phyloP scores from a whole-genome alignment of 2,797 vertebrate genomes.

The Lagorchestes hirsutus region DNA sequence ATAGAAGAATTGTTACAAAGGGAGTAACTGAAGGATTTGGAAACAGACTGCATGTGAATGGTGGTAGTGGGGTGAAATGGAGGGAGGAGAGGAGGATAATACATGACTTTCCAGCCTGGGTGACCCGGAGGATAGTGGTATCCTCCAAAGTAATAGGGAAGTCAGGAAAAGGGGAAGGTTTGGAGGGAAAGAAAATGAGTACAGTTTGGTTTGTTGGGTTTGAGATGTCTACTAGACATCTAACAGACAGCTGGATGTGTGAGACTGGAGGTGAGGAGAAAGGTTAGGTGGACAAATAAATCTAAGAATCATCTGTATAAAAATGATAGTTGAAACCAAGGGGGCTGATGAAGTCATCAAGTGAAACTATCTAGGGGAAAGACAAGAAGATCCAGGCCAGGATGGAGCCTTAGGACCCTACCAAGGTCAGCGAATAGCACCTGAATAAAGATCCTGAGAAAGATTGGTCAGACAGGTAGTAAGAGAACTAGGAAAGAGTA shows the following conservation, averaged over 20 bases:
- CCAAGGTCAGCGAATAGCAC: not conserved
- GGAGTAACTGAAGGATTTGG: not conserved
- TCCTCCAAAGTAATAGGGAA: not conserved
- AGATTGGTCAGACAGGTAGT: not conserved
- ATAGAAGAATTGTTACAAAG: not conserved
- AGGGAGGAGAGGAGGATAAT: not conserved
- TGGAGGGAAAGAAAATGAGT: not conserved
- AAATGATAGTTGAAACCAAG: not conserved
- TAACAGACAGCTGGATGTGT: not conserved
- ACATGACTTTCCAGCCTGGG: not conserved
- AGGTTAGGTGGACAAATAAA: not conserved
- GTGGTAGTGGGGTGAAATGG: not conserved
- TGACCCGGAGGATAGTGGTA: not conserved
- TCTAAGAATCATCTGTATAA: not conserved
- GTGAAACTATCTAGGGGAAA: not conserved
- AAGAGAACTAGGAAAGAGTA: not conserved
- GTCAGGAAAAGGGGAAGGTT: not conserved
- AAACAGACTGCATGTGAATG: not conserved
- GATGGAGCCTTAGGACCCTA: not conserved
- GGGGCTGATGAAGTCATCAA: not conserved
- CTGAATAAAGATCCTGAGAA: not conserved
- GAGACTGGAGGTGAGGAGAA: not conserved
- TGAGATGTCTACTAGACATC: not conserved
- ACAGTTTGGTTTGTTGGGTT: not conserved
- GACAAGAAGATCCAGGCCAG: not conserved